phyloP scores from a whole-genome alignment of 2,888 invertebrate genomes.

The Ochropleura plecta region DNA sequence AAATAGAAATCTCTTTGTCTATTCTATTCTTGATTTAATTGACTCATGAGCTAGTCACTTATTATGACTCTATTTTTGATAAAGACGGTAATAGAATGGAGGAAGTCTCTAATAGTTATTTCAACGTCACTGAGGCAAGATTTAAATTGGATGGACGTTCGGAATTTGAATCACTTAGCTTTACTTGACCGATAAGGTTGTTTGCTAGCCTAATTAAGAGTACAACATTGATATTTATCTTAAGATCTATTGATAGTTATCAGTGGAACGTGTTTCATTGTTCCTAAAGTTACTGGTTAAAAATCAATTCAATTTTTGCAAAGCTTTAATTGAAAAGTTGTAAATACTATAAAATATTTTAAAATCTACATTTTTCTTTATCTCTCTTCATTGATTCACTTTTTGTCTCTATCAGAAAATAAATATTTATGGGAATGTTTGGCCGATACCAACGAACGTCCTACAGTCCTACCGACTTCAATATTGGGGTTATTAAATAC shows the following conservation, averaged over 20 bases:
- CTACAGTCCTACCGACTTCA: not conserved
- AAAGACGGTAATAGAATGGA: constrained; percentile 14
- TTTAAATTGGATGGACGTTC: not conserved
- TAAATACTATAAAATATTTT: not conserved
- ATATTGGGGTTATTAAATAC: constrained; percentile 11
- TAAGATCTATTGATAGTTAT: constrained; percentile 1
- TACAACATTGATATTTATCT: not conserved
- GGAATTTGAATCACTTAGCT: not conserved
- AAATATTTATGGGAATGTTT: not conserved
- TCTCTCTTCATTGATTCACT: not conserved
- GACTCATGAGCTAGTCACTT: constrained; percentile 64
- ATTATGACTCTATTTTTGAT: constrained; percentile 48
- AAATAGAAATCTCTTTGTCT: constrained; percentile 68
- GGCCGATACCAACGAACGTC: not conserved
- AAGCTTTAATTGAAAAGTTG: not conserved
- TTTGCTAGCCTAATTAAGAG: constrained; percentile 23
- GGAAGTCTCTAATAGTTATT: constrained; percentile 22
- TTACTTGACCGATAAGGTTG: constrained; percentile 34
- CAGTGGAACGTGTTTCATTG: not conserved
- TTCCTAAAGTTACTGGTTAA: not conserved
- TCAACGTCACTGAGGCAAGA: constrained; percentile 5
- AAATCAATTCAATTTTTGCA: constrained; percentile 14
- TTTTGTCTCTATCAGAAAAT: not conserved
- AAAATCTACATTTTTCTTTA: not conserved
- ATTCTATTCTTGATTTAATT: constrained; percentile 70